Evolutionary conservation across 2,797 vertebrate species (phyloP), one percentile per base, ranked within the genome.

Genomic region (Threskiornis aethiopicus): DNA sequence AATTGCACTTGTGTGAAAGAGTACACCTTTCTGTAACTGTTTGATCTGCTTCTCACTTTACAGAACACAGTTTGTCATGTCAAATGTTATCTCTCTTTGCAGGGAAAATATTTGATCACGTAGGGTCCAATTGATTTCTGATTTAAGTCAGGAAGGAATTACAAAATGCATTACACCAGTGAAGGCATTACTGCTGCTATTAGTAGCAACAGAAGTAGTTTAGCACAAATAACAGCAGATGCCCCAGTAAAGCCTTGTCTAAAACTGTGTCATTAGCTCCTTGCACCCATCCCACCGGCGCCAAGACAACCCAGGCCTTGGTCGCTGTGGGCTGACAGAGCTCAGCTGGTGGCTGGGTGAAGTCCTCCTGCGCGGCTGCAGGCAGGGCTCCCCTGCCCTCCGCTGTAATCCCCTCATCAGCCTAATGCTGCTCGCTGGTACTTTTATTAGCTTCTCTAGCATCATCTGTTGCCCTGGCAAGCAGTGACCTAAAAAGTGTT

Each of bases 401-500:
- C 3, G 0, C 46, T 37, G 33, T 78, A 89, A 96, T 94, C 94
- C 93, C 65, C 49, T 71, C 55, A 52, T 92, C 90, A 49, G 44
- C 77, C 69, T 44, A 83, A 81, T 52, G 84, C 89, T 61, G 67
- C 79, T 92, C 9, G 33, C 57, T 54, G 85, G 46, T 61, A 51
- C 86, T 95, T 87, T 84, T 59, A 67, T 95, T 95, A 82, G 78
- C 90, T 94, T 90, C 64, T 80, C 49, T 52, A 65, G 67, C 97
- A 90, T 93, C 95, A 26, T 86, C 94, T 88, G 93, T 85, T 91
- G 93, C 94, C 92, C 90, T 61, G 65, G 89, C 84, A 92, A 87
- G 86, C 93, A 51, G 21, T 97, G 95, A 97, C 96, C 96, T 97
- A 96, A 87, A 97, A 97, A 95, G 67, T 87, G 75, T 78, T 97